Evolutionary conservation across 2,797 vertebrate genomes (phyloP).

Genomic region (Arremon brunneinucha): DNA sequence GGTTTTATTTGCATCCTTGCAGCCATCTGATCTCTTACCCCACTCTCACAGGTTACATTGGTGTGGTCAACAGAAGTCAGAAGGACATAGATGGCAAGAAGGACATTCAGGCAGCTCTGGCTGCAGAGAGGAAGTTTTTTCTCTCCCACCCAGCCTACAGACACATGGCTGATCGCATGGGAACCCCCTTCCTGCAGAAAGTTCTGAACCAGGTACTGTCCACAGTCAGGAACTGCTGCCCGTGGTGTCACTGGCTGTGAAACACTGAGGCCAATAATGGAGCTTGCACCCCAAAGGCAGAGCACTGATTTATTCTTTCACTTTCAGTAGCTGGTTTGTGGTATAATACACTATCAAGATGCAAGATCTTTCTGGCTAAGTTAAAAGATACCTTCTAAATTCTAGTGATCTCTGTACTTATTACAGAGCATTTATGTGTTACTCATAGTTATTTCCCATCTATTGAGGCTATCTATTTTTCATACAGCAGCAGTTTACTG

Average conservation of each 20-base stretch:
- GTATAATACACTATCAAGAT: neutral
- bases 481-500: neutral
- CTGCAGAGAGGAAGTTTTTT: conserved; percentile 95
- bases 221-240: neutral
- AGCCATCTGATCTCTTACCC: neutral
- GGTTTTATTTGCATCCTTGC: neutral
- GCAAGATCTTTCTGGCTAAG: neutral
- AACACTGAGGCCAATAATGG: neutral
- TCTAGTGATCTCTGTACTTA: neutral
- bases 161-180: conserved; percentile 97
- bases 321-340: neutral
- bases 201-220: conserved; percentile 90
- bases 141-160: conserved; percentile 92
- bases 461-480: neutral
- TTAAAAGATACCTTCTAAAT: neutral
- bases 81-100: conserved; percentile 98
- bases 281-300: neutral
- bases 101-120: conserved; percentile 91
- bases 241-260: neutral
- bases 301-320: neutral
- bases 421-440: neutral
- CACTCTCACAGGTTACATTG: conserved; percentile 86
- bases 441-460: neutral
- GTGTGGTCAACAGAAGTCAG: conserved; percentile 98
- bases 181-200: conserved; percentile 95